These are phyloP conservation scores for Cardinalis cardinalis DNA, from an alignment of 2,113 vertebrate species.

Conservation along the genomic window DNA sequence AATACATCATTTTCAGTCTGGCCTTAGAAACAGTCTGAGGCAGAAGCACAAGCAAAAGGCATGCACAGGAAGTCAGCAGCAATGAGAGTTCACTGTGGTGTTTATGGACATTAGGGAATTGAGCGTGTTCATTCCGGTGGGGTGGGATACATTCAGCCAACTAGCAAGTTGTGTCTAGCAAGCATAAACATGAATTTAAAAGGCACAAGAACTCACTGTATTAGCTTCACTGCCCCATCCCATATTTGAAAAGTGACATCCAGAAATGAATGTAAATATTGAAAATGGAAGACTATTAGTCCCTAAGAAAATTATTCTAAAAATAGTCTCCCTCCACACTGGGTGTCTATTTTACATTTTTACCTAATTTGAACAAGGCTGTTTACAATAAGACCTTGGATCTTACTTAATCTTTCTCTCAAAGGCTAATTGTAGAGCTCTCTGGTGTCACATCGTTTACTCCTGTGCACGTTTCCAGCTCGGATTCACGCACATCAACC, in stretches of 20 bases:
- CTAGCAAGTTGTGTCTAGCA: background rate
- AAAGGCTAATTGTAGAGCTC: background rate
- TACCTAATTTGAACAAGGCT: background rate
- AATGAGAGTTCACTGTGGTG: background rate
- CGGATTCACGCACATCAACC: background rate
- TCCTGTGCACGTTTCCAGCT: background rate
- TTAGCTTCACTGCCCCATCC: background rate
- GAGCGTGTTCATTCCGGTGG: background rate
- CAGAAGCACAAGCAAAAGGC: background rate
- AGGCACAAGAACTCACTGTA: background rate
- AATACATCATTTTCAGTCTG: background rate
- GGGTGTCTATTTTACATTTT: background rate
- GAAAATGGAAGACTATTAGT: background rate
- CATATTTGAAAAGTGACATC: background rate
- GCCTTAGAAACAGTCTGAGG: background rate
- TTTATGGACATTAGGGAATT: background rate
- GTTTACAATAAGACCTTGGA: background rate
- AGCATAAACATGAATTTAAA: background rate
- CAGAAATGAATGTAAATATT: background rate
- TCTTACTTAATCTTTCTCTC: background rate
- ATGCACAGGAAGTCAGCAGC: background rate
- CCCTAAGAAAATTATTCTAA: background rate
- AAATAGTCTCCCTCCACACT: background rate
- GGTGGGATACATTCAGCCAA: background rate
- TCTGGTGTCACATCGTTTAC: background rate